Evolutionary conservation across 1,140 invertebrate genomes (phyloP).

Genomic region (Anoplolepis gracilipes): DNA sequence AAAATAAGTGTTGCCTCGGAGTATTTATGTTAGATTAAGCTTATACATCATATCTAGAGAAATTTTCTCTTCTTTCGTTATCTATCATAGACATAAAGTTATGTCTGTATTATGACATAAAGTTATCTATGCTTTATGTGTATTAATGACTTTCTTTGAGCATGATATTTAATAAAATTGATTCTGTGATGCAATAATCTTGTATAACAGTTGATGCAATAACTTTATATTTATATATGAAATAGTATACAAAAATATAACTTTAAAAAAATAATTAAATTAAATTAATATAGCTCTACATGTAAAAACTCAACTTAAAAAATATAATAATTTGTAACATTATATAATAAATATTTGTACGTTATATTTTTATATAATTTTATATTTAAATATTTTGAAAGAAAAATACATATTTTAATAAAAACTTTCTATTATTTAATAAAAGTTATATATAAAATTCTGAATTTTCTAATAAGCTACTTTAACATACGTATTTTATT

Average conservation of each 20-base stretch:
- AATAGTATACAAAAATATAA: too few species aligned
- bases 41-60: neutral
- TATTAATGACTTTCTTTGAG: neutral
- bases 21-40: conserved; percentile 3
- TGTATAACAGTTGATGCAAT: conserved; percentile 9
- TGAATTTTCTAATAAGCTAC: neutral
- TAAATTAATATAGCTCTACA: too few species aligned
- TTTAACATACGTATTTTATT: neutral
- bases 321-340: too few species aligned
- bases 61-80: conserved; percentile 10
- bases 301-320: too few species aligned
- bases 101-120: too few species aligned
- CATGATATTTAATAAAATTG: neutral
- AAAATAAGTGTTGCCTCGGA: neutral
- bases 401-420: neutral
- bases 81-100: neutral
- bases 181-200: conserved; percentile 17
- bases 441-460: too few species aligned
- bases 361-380: too few species aligned
- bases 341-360: too few species aligned
- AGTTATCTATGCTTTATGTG: conserved; percentile 2
- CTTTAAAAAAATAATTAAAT: too few species aligned
- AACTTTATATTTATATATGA: neutral
- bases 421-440: neutral
- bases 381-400: too few species aligned